Conservation (phyloP, 1,140 invertebrate species). For the Drosophila micromelanica region DNA sequence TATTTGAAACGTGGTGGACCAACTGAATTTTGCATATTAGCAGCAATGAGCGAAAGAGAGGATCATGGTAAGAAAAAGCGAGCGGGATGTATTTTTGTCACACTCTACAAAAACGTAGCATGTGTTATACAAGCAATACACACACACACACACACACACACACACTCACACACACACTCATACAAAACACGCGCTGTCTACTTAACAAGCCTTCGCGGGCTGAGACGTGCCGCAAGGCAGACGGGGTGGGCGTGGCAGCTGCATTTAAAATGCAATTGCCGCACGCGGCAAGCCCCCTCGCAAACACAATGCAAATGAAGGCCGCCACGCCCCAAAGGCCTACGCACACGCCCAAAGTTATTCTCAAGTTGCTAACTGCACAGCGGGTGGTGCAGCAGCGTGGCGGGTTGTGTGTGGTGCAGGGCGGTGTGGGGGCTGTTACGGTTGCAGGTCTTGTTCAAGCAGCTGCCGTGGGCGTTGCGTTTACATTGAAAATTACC, state of each 20-base stretch:
- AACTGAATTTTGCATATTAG: constrained; percentile 77
- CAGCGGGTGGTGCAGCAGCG: neutral
- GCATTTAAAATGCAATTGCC: constrained; percentile 74
- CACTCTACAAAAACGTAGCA: constrained; percentile 66
- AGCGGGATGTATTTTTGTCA: constrained; percentile 34
- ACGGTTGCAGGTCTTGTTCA: constrained; percentile 30
- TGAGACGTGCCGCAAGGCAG: constrained; percentile 16
- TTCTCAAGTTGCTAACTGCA: constrained; percentile 34
- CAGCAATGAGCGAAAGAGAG: constrained; percentile 1
- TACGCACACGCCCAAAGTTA: constrained; percentile 49
- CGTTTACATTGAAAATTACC: constrained; percentile 82
- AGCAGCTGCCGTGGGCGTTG: constrained; percentile 68
- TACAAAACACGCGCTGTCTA: constrained; percentile 17
- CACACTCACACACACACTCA: neutral
- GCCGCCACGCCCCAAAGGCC: constrained; percentile 53
- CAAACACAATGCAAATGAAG: constrained; percentile 69
- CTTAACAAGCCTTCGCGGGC: constrained; percentile 25
- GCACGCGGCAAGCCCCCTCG: constrained; percentile 18
- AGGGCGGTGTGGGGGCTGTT: neutral
- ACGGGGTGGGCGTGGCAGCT: constrained; percentile 31
- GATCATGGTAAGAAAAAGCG: neutral
- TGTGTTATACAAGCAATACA: constrained; percentile 43
- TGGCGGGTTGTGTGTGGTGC: neutral
- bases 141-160: constrained; percentile 16
- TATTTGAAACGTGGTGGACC: constrained; percentile 49